These are phyloP conservation scores for Papilio glaucus DNA, from an alignment of 1,140 invertebrate genomes.

Conservation along the genomic window DNA sequence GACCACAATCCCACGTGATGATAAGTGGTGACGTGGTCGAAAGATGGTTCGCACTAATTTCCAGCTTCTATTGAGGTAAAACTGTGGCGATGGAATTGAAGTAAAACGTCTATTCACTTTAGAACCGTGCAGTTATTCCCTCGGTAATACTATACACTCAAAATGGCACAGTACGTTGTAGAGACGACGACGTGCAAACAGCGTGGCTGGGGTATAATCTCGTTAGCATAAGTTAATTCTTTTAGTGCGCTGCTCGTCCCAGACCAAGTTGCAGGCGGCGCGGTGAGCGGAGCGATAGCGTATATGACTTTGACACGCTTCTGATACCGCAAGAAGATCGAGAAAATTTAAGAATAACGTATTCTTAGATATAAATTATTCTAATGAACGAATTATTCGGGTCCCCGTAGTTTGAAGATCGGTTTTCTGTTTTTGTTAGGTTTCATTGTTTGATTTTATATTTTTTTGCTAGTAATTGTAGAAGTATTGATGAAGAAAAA, in stretches of 20 bases:
- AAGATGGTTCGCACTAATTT: background rate
- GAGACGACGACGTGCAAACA: constrained; percentile 16
- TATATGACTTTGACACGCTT: background rate
- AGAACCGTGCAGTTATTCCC: background rate
- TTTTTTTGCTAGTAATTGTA: no score
- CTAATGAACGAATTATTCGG: no score
- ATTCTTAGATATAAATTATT: no score
- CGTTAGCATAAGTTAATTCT: constrained; percentile 21
- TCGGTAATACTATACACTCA: background rate
- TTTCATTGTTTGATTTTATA: no score
- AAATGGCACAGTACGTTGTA: constrained; percentile 6
- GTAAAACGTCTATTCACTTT: background rate
- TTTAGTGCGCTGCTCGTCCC: background rate
- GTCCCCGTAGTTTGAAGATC: no score
- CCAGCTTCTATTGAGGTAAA: background rate
- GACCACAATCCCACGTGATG: no score
- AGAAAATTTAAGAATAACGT: no score
- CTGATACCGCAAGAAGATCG: background rate
- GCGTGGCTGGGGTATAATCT: constrained; percentile 4
- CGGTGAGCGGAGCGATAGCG: background rate
- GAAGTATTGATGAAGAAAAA: no score
- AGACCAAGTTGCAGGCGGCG: background rate
- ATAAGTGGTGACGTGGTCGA: no score
- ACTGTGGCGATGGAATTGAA: background rate
- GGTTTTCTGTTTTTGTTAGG: no score